Percentiles rank a stretch among this genome's conserved stretches.
Evolutionary conservation across 2,113 vertebrate species (phyloP).

Genomic region (Marmota flaviventris): DNA sequence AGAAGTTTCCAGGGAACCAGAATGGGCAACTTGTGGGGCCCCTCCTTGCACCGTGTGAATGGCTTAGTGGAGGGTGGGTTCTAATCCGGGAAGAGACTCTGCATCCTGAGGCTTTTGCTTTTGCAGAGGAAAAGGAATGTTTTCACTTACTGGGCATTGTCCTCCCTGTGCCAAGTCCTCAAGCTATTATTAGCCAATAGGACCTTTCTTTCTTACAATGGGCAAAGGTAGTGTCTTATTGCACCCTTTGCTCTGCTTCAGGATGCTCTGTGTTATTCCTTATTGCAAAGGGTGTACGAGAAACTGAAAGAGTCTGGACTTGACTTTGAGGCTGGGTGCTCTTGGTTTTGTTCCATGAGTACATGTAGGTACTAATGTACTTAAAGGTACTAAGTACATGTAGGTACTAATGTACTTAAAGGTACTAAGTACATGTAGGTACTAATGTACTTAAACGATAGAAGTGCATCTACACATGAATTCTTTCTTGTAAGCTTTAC

Average conservation of each 20-base stretch:
- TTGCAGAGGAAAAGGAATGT: not conserved
- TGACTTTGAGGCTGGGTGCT: not conserved
- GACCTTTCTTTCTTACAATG: not conserved
- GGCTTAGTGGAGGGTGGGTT: slow-evolving; percentile 59
- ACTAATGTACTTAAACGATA: not conserved
- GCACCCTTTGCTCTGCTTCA: too few relatives aligned
- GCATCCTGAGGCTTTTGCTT: not conserved
- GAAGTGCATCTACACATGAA: too few relatives aligned
- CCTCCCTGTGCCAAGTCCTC: not conserved
- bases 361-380: not conserved
- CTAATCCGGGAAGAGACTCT: slow-evolving; percentile 24
- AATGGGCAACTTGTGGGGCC: slow-evolving; percentile 78
- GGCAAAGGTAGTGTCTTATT: not conserved
- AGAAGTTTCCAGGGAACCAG: slow-evolving; percentile 78
- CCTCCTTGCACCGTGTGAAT: not conserved
- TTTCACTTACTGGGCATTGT: not conserved
- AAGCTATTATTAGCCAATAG: not conserved
- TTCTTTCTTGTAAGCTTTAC: not conserved
- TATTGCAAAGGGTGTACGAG: not conserved
- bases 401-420: not conserved
- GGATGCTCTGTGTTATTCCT: not conserved
- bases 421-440: not conserved
- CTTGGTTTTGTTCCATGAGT: not conserved
- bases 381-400: not conserved
- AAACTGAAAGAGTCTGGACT: not conserved